Evolutionary conservation across 2,888 invertebrate species (phyloP), one percentile per base, ranked within the genome.

Genomic region (Eurytoma adleriae): DNA sequence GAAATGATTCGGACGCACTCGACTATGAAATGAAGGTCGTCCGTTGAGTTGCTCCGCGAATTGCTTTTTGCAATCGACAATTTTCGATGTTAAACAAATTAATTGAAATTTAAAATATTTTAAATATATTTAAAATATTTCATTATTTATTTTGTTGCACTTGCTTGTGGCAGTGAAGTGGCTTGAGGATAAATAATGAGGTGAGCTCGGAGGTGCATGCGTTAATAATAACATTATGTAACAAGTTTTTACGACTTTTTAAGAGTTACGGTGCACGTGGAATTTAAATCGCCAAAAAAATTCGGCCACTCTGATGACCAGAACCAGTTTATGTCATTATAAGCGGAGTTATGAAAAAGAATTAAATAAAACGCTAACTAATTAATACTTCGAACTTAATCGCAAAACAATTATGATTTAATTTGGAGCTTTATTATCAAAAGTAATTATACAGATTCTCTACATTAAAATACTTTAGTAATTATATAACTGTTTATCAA

Each of bases 211-310:
- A 16, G 16, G n/a, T 14, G 5, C 54, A 1, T 54, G 5, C 54
- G 12, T 54, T 54, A 54, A 54, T 54, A 54, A n/a, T 54, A n/a
- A 54, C 5, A 14, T 54, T 54, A 64, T 40, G 10, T 30, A 16
- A 24, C 5, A 5, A n/a, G 18, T 52, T 71, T 71, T 71, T 71
- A n/a, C n/a, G 40, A 3, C 18, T 10, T n/a, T n/a, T 18, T 12
- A 73, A 40, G 20, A 40, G 64, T 64, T 66, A 20, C 73, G 56
- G 50, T 40, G 66, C 20, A 54, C 2, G 16, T 24, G 66, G 50
- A 57, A 74, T 67, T 67, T 50, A 67, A 75, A 75, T 59, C 50
- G 57, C 67, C 67, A 57, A 67, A 40, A 75, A 61, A 52, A 59
- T 66, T 16, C 0, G n/a, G n/a, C 7, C n/a, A 2, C 61, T 18